These are phyloP conservation scores for Diplosoma virens DNA, from an alignment of 23 tunicate genomes.

Conservation along the genomic window DNA sequence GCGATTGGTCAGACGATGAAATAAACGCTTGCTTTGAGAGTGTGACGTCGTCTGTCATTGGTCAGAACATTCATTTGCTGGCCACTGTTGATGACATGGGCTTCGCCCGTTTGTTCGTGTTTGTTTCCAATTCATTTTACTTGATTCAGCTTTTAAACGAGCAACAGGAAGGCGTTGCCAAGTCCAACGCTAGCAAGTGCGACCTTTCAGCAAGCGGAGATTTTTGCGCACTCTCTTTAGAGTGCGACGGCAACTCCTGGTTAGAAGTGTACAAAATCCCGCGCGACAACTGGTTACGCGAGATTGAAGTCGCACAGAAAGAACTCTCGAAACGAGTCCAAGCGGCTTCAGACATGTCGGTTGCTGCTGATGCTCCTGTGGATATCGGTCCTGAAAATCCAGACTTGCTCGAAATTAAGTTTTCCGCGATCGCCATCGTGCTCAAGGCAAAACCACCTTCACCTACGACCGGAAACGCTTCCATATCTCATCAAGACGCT, in stretches of 20 bases:
- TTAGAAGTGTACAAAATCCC: constrained; percentile 75
- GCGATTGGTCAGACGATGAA: constrained; percentile 40
- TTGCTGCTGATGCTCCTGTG: neutral
- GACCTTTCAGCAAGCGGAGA: constrained; percentile 55
- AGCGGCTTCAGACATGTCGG: constrained; percentile 28
- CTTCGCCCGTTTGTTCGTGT: constrained; percentile 44
- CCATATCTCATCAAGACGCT: constrained; percentile 29
- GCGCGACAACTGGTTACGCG: constrained; percentile 68
- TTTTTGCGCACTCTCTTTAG: constrained; percentile 61
- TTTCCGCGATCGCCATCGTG: constrained; percentile 34
- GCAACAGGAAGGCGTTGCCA: constrained; percentile 58
- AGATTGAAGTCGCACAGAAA: constrained; percentile 71
- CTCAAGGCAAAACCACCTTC: constrained; percentile 55
- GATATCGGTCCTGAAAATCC: neutral
- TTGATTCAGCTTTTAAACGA: constrained; percentile 48
- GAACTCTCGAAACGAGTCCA: constrained; percentile 42
- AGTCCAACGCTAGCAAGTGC: constrained; percentile 62
- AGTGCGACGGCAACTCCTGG: constrained; percentile 43
- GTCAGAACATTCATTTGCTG: constrained; percentile 35
- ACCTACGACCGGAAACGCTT: constrained; percentile 1
- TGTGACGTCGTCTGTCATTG: constrained; percentile 28
- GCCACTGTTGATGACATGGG: constrained; percentile 91
- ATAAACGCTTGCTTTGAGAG: constrained; percentile 42
- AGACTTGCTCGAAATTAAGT: constrained; percentile 53
- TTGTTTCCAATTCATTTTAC: constrained; percentile 48